Evolutionary conservation across 2,888 invertebrate genomes (phyloP), one percentile per base, ranked within the genome.

Genomic region (Pimpla rufipes): DNA sequence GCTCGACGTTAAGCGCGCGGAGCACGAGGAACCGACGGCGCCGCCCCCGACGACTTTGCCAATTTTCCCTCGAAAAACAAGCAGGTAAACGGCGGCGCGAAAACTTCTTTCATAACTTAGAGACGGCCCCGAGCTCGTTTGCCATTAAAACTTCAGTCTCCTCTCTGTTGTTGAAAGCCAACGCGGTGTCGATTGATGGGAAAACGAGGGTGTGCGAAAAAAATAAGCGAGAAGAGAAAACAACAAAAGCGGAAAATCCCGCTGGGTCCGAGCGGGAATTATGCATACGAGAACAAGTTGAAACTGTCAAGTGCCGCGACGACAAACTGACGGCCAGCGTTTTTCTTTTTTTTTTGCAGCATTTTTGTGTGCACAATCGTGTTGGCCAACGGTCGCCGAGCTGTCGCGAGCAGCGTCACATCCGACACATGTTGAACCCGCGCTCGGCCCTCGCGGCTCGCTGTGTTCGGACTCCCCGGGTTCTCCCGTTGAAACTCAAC

Each of bases 331-430:
- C 10, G 18, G 23, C n/a, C 13, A 55, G 23, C 21, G 21, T 23
- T 2, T 23, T 23, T 23, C 21, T 55, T 2, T 37, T 62, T 62
- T 40, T 16, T 37, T 16, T 10, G 18, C 37, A 2, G 37, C 16
- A 10, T 37, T 62, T 62, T n/a, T 5, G 40, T 18, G 16, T 18
- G 37, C 8, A 35, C 59, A n/a, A 59, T 35, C 59, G 37, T n/a
- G n/a, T 35, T 59, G 6, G 3, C 35, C 59, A 16, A 59, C 59
- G 23, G 37, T 40, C 70, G 52, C 16, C 16, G 11, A 23, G 35
- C 45, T 73, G 73, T 73, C 59, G 47, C 59, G 59, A 7, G 35
- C 73, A 73, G 47, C 37, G 73, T 73, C 47, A 73, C 59, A 57
- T 45, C 47, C 35, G 35, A 73, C 59, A 73, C 73, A 59, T 47